phyloP scores from a whole-genome alignment of 2,797 vertebrate genomes.

The Ctenochaetus hawaiiensis region DNA sequence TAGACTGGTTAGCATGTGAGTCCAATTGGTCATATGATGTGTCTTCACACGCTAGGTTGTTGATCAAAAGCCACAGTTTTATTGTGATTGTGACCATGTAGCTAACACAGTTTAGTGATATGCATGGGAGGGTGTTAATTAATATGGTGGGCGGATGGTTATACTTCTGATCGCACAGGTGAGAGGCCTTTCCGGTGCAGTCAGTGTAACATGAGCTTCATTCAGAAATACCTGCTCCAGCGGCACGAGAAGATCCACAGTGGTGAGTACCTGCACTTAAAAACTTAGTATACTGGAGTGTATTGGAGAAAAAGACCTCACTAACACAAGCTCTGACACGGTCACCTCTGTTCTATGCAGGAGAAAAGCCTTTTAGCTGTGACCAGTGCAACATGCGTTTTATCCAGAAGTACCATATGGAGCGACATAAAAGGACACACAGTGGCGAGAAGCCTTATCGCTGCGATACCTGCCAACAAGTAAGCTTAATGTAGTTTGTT shows the following conservation, averaged over 20 bases:
- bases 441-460: slow-evolving; percentile 99
- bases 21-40: background rate
- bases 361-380: slow-evolving; percentile 98
- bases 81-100: background rate
- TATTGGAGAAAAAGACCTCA: background rate
- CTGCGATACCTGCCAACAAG: slow-evolving; percentile 98
- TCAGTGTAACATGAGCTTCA: slow-evolving; percentile 99
- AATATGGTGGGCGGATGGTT: slow-evolving; percentile 72
- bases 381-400: slow-evolving; percentile 99
- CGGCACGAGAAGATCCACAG: slow-evolving; percentile 99
- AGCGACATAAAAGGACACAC: slow-evolving; percentile 98
- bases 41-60: background rate
- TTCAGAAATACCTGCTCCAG: slow-evolving; percentile 98
- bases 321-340: background rate
- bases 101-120: background rate
- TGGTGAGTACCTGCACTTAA: slow-evolving; percentile 76
- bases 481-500: slow-evolving; percentile 55
- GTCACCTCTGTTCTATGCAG: slow-evolving; percentile 63
- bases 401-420: slow-evolving; percentile 99
- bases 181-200: slow-evolving; percentile 99
- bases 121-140: slow-evolving; percentile 45
- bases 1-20: background rate
- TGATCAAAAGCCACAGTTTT: background rate
- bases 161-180: slow-evolving; percentile 85
- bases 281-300: no score